Percentiles rank a stretch among this genome's conserved stretches.
Evolutionary conservation across 2,888 invertebrate genomes (phyloP).

Genomic region (Agrotis segetum): DNA sequence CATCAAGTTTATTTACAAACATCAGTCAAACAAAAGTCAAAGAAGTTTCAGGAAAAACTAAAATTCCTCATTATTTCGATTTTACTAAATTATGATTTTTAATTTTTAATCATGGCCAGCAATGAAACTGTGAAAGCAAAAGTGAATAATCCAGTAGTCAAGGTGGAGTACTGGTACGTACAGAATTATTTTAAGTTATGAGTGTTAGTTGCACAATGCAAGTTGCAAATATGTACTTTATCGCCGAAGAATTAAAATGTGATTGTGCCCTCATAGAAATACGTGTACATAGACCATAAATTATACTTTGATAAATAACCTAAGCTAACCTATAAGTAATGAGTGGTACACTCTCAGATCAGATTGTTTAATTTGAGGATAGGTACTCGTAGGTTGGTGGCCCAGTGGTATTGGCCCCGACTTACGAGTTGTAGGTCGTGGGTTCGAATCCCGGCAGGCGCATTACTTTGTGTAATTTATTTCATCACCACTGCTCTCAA

Average conservation of each 20-base stretch:
- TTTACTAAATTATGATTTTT: no score
- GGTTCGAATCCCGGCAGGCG: no score
- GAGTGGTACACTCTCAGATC: no score
- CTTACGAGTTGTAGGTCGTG: no score
- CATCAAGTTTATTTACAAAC: conserved; percentile 4
- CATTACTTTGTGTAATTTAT: no score
- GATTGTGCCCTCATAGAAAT: neutral
- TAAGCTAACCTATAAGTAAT: no score
- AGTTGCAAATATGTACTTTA: neutral
- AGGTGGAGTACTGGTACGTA: conserved; percentile 92
- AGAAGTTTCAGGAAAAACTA: neutral
- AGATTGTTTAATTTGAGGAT: no score
- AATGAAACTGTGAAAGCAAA: conserved; percentile 38
- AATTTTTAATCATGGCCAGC: conserved; percentile 47
- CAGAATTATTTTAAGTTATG: neutral
- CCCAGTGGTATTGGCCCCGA: no score
- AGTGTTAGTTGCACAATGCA: neutral
- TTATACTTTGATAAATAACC: no score
- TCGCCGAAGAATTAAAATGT: neutral
- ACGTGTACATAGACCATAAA: no score
- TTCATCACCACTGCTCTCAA: no score
- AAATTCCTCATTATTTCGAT: neutral
- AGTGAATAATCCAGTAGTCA: conserved; percentile 78
- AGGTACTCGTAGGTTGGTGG: no score
- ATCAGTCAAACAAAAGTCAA: neutral